Base-by-base conservation (phyloP, 2,888 invertebrate species). In the Amiota mariae region DNA sequence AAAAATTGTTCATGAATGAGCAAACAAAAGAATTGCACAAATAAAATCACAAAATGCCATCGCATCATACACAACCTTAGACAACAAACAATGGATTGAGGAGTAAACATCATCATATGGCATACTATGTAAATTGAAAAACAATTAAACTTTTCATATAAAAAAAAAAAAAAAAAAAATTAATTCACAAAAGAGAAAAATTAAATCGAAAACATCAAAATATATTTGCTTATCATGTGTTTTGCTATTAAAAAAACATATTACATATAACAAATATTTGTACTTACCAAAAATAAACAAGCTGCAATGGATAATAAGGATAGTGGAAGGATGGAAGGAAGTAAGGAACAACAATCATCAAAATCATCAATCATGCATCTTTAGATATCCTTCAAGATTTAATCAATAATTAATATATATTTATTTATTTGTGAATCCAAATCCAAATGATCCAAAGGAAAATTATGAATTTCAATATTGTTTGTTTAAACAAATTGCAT, bases 11-110 rank as follows among this genome's bases (percentile, higher is more conserved):
- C 11, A 10, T 8, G 36, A 63, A 63, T 48, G 46, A 63, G 24
- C 63, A 63, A 51, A 20, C 51, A 20, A 68, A 54, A 11, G 51
- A 49, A 24, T n/a, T 36, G 36, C 11, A 18, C 18, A 13, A 68
- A 24, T 13, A 13, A 20, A 12, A 24, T 2, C 51, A 54, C 59
- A 59, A 20, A 47, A 54, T 24, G 46, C 63, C 13, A n/a, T 12
- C 36, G 13, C 1, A 24, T 13, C 11, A 54, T 8, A 49, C 67
- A 51, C 54, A 68, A 68, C 67, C 67, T 68, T 36, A 68, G 67
- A 68, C 67, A 68, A 68, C 67, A 68, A 54, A 68, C 54, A 68
- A 51, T 68, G 51, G 51, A 24, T 68, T 68, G 67, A 68, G 67
- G 54, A 47, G 51, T 13, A 36, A 6, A 6, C 2, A 6, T 36